Evolutionary conservation across 30 jellyfish, hydroid and myxozoan genomes (phyloP).

Genomic region (Catostylus mosaicus): DNA sequence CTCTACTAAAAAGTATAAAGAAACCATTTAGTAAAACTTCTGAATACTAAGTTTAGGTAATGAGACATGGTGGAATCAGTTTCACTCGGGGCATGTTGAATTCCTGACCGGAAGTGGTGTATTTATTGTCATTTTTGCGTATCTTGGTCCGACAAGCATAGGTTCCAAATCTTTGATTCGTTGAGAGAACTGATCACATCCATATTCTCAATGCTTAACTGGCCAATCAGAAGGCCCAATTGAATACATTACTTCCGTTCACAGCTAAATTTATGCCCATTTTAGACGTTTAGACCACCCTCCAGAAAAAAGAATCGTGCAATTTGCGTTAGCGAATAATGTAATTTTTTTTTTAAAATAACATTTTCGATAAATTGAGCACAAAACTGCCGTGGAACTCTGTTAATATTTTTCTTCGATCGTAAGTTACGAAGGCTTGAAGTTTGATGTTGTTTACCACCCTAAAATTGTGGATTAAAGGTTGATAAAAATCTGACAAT

Average conservation of each 20-base stretch:
- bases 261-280: slow-evolving; percentile 32
- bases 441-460: too few species aligned
- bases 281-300: slow-evolving; percentile 13
- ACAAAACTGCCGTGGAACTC: slow-evolving; percentile 16
- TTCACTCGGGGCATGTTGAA: too few species aligned
- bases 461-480: too few species aligned
- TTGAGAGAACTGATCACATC: slow-evolving; percentile 21
- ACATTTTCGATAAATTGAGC: slow-evolving; percentile 2
- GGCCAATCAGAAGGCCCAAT: slow-evolving; percentile 3
- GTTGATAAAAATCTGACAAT: too few species aligned
- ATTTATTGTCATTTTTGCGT: not conserved
- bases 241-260: not conserved
- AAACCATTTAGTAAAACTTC: not conserved
- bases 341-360: slow-evolving; percentile 11
- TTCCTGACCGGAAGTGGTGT: too few species aligned
- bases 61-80: too few species aligned
- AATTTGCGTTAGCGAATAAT: slow-evolving; percentile 1
- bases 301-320: slow-evolving; percentile 12
- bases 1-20: not conserved
- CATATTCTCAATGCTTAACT: slow-evolving; percentile 12
- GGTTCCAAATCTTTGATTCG: slow-evolving; percentile 37
- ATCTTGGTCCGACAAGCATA: not conserved
- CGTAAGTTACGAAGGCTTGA: slow-evolving; percentile 2
- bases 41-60: not conserved
- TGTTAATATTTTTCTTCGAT: slow-evolving; percentile 16